Base-by-base conservation (phyloP, 2,797 vertebrate genomes). In the Labeo calbasu region DNA sequence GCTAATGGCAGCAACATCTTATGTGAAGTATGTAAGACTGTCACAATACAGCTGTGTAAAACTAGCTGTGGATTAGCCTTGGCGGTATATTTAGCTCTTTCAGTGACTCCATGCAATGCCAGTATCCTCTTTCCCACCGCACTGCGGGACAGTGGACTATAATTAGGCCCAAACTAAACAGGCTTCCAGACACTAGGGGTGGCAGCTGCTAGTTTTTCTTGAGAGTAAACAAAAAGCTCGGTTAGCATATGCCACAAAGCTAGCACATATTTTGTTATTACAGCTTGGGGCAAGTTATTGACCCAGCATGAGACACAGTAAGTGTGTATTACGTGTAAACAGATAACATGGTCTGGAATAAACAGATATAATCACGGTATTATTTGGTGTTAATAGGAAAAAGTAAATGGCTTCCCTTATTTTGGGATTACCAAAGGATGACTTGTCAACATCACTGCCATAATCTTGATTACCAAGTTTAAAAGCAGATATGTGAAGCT, bases 41-140 rank as follows among this genome's bases (percentile, higher is more conserved):
- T 80, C 59, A 65, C 36, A 25, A 68, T 77, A 91, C 91, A 91
- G 91, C 89, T 92, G 91, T 81, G 70, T 86, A 89, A 72, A 82
- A 53, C 84, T 88, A 90, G 87, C 0, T 0, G 84, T 86, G 87
- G 87, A 88, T 79, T 85, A 84, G 85, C 86, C 70, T 86, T 48
- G 57, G 77, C 40, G 88, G 85, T 94, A 93, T 92, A 93, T 95
- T 94, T 91, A 95, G 92, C 90, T 83, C 86, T 77, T 85, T 82
- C 88, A 85, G 89, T 91, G 87, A 88, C 82, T 90, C 68, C 63
- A 88, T 43, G 69, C 75, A 91, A 90, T 86, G 83, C 87, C 43
- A 89, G 91, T 89, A 89, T 92, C 92, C 92, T 85, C 90, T 92
- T 85, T 86, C 86, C 51, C 86, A 63, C 51, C 28, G 82, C 86